A percentile compares a stretch with the other conserved stretches of the same genome.
These are phyloP conservation scores for Trialeurodes vaporariorum DNA, from an alignment of 1,140 invertebrate genomes.

Conservation along the genomic window DNA sequence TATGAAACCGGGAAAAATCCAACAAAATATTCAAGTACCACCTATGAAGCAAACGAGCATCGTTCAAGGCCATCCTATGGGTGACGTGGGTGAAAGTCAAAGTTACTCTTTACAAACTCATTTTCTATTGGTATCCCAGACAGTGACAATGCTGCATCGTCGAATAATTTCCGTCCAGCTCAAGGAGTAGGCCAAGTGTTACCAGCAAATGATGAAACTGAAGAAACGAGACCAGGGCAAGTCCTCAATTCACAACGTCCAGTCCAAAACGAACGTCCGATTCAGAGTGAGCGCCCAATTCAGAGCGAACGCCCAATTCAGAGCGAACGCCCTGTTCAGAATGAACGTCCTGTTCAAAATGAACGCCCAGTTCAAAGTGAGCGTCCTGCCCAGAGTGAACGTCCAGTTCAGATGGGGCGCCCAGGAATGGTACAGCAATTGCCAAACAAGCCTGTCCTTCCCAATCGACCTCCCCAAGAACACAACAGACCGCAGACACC, in stretches of 20 bases:
- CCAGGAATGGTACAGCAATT: background rate
- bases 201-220: conserved; percentile 18
- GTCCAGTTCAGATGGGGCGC: too few species aligned
- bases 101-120: conserved; percentile 29
- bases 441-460: background rate
- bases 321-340: too few species aligned
- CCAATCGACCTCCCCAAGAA: background rate
- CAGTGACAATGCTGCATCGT: conserved; percentile 10
- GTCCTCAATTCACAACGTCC: conserved; percentile 2
- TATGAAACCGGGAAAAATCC: conserved; percentile 12
- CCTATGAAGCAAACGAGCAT: background rate
- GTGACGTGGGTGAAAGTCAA: conserved; percentile 17
- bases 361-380: background rate
- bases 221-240: conserved; percentile 4
- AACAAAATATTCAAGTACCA: background rate
- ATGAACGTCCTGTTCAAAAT: too few species aligned
- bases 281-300: conserved; percentile 2
- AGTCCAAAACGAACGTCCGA: conserved; percentile 7
- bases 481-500: background rate
- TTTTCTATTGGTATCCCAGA: conserved; percentile 25
- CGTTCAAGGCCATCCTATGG: background rate
- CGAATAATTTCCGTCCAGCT: conserved; percentile 13
- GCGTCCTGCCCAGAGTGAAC: too few species aligned
- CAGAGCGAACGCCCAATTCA: background rate
- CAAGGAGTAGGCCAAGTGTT: conserved; percentile 25